Evolutionary conservation across 1,140 invertebrate genomes (phyloP).

Genomic region (Euura lappo): DNA sequence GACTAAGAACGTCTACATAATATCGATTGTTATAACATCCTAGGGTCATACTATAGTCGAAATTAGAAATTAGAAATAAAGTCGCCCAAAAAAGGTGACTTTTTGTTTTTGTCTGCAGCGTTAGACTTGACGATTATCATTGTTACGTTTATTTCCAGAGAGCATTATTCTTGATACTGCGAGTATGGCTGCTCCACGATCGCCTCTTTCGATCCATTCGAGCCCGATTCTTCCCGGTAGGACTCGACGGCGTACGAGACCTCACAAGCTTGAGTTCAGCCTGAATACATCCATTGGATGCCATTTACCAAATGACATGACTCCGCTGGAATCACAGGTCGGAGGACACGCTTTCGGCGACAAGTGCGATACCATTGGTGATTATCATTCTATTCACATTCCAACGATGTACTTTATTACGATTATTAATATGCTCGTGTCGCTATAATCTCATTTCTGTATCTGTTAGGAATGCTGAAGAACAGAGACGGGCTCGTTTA

Average conservation of each 20-base stretch:
- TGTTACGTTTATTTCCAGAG: too few relatives aligned
- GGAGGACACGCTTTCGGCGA: constrained; percentile 70
- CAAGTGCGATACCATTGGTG: constrained; percentile 64
- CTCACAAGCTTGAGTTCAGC: background rate
- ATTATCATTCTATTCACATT: constrained; percentile 22
- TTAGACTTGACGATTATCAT: too few relatives aligned
- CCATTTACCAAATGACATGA: constrained; percentile 42
- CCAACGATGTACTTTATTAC: too few relatives aligned
- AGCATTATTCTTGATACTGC: too few relatives aligned
- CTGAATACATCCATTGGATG: constrained; percentile 11
- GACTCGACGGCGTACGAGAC: background rate
- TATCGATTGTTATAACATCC: too few relatives aligned
- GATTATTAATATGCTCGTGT: background rate
- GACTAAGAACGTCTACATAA: too few relatives aligned
- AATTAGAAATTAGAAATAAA: too few relatives aligned
- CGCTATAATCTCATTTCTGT: constrained; percentile 8
- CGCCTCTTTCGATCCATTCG: too few relatives aligned
- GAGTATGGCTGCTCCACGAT: too few relatives aligned
- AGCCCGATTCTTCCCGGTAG: background rate
- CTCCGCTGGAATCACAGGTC: constrained; percentile 68
- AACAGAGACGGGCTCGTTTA: constrained; percentile 68
- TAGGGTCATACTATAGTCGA: too few relatives aligned
- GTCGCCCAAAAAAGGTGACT: too few relatives aligned
- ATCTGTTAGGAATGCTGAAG: constrained; percentile 68
- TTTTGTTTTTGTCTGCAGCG: too few relatives aligned